Percentiles rank a stretch among this genome's conserved stretches.
Evolutionary conservation across 2,888 invertebrate species (phyloP).

Genomic region (Chouioia cunea): DNA sequence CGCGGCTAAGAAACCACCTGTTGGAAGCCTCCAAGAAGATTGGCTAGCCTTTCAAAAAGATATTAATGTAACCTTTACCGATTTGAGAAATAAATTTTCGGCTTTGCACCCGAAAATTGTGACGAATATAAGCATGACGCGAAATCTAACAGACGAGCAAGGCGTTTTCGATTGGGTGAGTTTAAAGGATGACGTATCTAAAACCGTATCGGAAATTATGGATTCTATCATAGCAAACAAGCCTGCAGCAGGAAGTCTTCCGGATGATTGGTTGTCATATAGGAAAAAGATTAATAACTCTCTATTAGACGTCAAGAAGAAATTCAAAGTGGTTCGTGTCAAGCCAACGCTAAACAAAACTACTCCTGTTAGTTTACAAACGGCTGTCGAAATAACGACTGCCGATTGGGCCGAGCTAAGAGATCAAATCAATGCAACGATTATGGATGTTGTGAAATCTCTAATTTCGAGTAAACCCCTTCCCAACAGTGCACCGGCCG

Average conservation of each 20-base stretch:
- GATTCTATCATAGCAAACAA: conserved; percentile 47
- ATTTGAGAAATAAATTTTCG: conserved; percentile 24
- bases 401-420: conserved; percentile 54
- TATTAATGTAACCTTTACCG: conserved; percentile 17
- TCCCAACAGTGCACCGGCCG: conserved; percentile 26
- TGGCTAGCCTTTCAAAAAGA: conserved; percentile 50
- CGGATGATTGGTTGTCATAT: not conserved
- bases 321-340: conserved; percentile 47
- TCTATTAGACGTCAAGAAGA: conserved; percentile 15
- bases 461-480: conserved; percentile 46
- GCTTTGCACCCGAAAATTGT: conserved; percentile 22
- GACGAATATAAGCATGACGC: not conserved
- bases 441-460: conserved; percentile 49
- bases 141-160: not conserved
- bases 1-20: conserved; percentile 40
- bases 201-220: conserved; percentile 52
- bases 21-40: conserved; percentile 43
- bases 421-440: conserved; percentile 43
- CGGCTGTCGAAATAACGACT: not conserved
- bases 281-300: conserved; percentile 34
- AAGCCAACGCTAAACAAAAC: not conserved
- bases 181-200: conserved; percentile 49
- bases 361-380: not conserved
- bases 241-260: conserved; percentile 36
- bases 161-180: conserved; percentile 21